Base-by-base conservation (phyloP, 2,888 invertebrate species). In the Caenorhabditis sp. region DNA sequence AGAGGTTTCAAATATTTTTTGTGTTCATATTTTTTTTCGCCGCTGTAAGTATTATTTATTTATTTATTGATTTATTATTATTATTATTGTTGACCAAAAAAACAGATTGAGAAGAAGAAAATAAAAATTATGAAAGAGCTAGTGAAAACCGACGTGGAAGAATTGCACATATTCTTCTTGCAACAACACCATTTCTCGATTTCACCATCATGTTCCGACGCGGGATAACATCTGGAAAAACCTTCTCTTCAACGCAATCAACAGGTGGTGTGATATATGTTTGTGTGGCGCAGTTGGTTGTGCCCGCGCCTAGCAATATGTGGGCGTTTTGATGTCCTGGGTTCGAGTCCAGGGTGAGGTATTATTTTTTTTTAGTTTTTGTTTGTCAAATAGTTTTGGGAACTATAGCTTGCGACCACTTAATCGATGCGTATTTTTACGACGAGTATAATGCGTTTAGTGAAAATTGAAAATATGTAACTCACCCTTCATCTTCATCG, bases 401-500 rank as follows among this genome's bases (percentile, higher is more conserved):
- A n/a, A n/a, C n/a, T n/a, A n/a, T n/a, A n/a, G n/a, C n/a, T n/a
- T n/a, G n/a, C n/a, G n/a, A n/a, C n/a, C n/a, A n/a, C n/a, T n/a
- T n/a, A n/a, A n/a, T n/a, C n/a, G n/a, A n/a, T n/a, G n/a, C n/a
- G n/a, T n/a, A n/a, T n/a, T n/a, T n/a, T n/a, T n/a, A n/a, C n/a
- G n/a, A n/a, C n/a, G n/a, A n/a, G n/a, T n/a, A n/a, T n/a, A n/a
- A n/a, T n/a, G n/a, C n/a, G n/a, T n/a, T n/a, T n/a, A n/a, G n/a
- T n/a, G n/a, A 21, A 53, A 53, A 55, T 3, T 26, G 26, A 26
- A 17, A n/a, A n/a, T n/a, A n/a, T 2, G n/a, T 17, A 21, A 21
- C 10, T 43, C 53, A 73, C 73, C 73, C 73, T 51, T 54, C 37
- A 37, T 76, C 75, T 36, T 70, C 72, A 43, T 75, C 69, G n/a